These are phyloP conservation scores for Siphlonurus alternatus DNA, from an alignment of 2,888 invertebrate genomes.

Conservation along the genomic window DNA sequence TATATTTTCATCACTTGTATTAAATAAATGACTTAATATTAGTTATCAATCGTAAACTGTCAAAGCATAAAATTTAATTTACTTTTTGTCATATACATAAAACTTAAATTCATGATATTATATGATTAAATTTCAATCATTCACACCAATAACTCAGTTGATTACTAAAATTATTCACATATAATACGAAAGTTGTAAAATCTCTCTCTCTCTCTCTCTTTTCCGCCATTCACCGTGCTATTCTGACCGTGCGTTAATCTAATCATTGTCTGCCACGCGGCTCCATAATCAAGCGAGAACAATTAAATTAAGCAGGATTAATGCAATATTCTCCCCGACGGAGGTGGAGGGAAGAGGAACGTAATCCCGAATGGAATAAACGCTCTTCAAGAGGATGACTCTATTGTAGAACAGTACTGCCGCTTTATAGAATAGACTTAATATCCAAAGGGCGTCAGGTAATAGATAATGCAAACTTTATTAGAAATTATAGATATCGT, in stretches of 20 bases:
- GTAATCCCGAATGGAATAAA: too few species aligned
- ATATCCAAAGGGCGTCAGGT: too few species aligned
- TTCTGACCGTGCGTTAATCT: neutral
- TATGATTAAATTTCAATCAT: neutral
- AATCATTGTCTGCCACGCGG: neutral
- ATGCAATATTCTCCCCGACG: too few species aligned
- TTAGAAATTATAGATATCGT: too few species aligned
- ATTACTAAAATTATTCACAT: neutral
- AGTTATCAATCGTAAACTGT: neutral
- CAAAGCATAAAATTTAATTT: neutral
- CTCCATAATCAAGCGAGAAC: neutral
- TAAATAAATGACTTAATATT: neutral
- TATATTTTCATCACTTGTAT: too few species aligned
- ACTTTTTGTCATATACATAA: neutral
- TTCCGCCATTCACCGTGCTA: neutral
- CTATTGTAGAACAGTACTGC: too few species aligned
- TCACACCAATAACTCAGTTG: neutral
- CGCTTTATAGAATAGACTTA: too few species aligned
- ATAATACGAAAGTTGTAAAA: neutral
- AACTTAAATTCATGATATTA: neutral
- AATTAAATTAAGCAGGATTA: neutral
- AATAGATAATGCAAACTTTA: too few species aligned
- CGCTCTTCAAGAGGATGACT: too few species aligned
- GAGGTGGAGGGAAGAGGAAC: too few species aligned
- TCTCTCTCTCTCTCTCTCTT: neutral